Conservation (phyloP, 2,113 vertebrate genomes). For the Microtus oregoni region DNA sequence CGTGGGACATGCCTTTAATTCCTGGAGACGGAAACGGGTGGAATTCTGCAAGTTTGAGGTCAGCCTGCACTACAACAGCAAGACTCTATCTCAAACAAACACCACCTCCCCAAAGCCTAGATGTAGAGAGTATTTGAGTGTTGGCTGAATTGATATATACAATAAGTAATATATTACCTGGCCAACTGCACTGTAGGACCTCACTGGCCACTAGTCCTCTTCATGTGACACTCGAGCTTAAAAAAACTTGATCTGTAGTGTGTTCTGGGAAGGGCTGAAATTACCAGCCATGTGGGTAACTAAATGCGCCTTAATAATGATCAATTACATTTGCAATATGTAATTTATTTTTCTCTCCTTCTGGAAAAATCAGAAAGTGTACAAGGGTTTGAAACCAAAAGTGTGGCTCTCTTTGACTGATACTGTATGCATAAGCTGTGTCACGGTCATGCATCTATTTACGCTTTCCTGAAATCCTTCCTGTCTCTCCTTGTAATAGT, state of each 20-base stretch:
- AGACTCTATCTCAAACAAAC: background rate
- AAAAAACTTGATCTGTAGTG: constrained; percentile 6
- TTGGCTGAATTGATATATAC: background rate
- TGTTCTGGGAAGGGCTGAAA: constrained; percentile 15
- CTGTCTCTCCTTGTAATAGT: background rate
- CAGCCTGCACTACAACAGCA: background rate
- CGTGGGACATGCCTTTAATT: background rate
- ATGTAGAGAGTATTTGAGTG: background rate
- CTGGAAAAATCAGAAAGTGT: constrained; percentile 3
- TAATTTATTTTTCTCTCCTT: constrained; percentile 25
- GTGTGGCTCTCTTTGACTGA: background rate
- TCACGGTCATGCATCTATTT: background rate
- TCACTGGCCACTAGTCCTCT: constrained; percentile 26
- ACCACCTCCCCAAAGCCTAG: background rate
- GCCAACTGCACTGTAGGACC: background rate
- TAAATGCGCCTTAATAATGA: background rate
- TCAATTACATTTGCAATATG: background rate
- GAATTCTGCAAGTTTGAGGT: background rate
- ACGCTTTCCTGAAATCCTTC: background rate
- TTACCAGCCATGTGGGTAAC: background rate
- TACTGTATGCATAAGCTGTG: background rate
- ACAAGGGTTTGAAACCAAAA: constrained; percentile 27
- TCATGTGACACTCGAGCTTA: constrained; percentile 34
- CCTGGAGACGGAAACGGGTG: background rate
- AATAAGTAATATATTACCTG: background rate